Percentiles rank a stretch among this genome's conserved stretches.
Conservation (phyloP, 2,797 vertebrate genomes). For the Heteromormyrus szaboi region DNA sequence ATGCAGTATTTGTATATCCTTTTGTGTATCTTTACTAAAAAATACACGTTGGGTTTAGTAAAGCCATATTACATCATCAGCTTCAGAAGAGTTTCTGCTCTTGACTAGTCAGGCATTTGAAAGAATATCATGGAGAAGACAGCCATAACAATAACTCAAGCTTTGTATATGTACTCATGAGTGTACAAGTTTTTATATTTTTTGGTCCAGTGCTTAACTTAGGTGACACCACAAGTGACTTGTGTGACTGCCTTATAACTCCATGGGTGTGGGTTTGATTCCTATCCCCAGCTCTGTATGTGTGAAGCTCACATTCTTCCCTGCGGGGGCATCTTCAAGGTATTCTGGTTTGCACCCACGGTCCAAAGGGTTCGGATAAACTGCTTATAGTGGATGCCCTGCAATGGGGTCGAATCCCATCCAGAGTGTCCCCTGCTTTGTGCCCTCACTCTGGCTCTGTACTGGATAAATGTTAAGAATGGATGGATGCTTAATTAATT, state of each 20-base stretch:
- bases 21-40: background rate
- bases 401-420: background rate
- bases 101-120: background rate
- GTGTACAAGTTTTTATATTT: background rate
- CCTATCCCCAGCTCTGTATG: background rate
- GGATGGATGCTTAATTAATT: background rate
- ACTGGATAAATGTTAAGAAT: background rate
- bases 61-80: background rate
- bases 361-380: background rate
- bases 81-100: background rate
- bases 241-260: background rate
- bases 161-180: background rate
- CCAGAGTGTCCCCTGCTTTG: background rate
- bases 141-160: background rate
- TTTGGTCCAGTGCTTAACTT: background rate
- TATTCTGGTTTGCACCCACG: background rate
- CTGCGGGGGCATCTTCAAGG: background rate
- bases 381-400: background rate
- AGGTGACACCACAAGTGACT: background rate
- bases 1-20: background rate
- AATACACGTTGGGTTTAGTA: background rate
- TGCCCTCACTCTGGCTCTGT: background rate
- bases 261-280: background rate
- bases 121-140: background rate
- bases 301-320: background rate